A percentile compares a stretch with the other conserved stretches of the same genome.
Evolutionary conservation across 2,888 invertebrate species (phyloP).

Genomic region (Spilosoma lubricipeda): DNA sequence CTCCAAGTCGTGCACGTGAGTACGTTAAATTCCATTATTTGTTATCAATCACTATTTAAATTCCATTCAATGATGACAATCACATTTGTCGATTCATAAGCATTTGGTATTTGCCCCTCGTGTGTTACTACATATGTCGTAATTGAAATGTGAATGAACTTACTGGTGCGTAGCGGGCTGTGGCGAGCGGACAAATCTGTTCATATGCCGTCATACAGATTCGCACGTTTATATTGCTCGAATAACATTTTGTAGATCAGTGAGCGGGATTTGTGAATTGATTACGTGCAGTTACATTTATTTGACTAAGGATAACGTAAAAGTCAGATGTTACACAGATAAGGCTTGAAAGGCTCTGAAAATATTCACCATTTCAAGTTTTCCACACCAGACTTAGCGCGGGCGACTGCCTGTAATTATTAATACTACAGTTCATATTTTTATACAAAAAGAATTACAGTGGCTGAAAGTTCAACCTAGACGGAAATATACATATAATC

Average conservation of each 20-base stretch:
- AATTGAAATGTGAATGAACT: slow-evolving; percentile 11
- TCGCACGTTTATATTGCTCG: not conserved
- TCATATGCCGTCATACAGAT: not conserved
- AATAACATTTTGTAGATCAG: slow-evolving; percentile 1
- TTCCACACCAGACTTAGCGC: too few relatives aligned
- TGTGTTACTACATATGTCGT: not conserved
- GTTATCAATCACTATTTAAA: slow-evolving; percentile 23
- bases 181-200: slow-evolving; percentile 1
- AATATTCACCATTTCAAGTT: too few relatives aligned
- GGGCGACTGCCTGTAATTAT: too few relatives aligned
- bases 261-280: not conserved
- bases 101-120: not conserved
- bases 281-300: not conserved
- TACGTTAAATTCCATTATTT: slow-evolving; percentile 36
- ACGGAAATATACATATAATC: too few relatives aligned
- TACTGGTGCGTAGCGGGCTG: not conserved
- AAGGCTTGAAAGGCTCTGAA: too few relatives aligned
- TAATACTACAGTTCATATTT: too few relatives aligned
- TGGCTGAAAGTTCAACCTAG: too few relatives aligned
- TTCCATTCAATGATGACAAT: slow-evolving; percentile 12
- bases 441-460: too few relatives aligned
- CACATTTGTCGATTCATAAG: not conserved
- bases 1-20: not conserved
- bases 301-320: too few relatives aligned
- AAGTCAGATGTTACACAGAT: too few relatives aligned